Base-by-base conservation (phyloP, 1,140 invertebrate species). In the Apis dorsata region DNA sequence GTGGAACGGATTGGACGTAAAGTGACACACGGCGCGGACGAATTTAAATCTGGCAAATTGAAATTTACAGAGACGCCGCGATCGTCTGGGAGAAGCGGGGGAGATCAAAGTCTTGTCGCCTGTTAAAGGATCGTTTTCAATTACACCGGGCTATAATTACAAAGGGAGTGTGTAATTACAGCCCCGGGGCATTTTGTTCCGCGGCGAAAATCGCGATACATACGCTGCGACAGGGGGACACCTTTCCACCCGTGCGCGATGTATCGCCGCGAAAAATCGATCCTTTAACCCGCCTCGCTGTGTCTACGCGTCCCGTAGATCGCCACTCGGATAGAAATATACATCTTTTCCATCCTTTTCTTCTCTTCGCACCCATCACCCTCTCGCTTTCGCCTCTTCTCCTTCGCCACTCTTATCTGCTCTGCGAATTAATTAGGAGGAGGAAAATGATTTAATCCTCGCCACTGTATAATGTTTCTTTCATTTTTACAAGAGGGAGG, bases 161-260 rank as follows among this genome's bases (percentile, higher is more conserved):
- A 81, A 76, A 81, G 79, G 60, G 53, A 74, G 71, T 51, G 63
- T 71, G 60, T 81, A 81, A 81, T 81, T 81, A 81, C 19, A 59
- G 53, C 71, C 62, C 13, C 15, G 53, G 66, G 79, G 34, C n/a
- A 24, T 59, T 73, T 34, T 55, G 79, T 75, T 76, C 34, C 72
- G 79, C 60, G 11, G n/a, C n/a, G 55, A 81, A 81, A 76, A 69
- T 75, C 60, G 55, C 19, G 63, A 60, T 69, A 60, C 62, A 21
- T 59, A 24, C 17, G 63, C 17, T 59, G 76, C 51, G 51, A 49
- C 65, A 49, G n/a, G 21, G 59, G 4, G 53, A 60, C 66, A 69
- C 34, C 49, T 34, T 55, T 15, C 15, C 15, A 2, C 28, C 9
- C 57, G 24, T 68, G 34, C 34, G 34, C 3, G 57, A 78, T 53